Base-by-base conservation (phyloP, 64 coral and sea anemone genomes). In the Astreopora myriophthalma region DNA sequence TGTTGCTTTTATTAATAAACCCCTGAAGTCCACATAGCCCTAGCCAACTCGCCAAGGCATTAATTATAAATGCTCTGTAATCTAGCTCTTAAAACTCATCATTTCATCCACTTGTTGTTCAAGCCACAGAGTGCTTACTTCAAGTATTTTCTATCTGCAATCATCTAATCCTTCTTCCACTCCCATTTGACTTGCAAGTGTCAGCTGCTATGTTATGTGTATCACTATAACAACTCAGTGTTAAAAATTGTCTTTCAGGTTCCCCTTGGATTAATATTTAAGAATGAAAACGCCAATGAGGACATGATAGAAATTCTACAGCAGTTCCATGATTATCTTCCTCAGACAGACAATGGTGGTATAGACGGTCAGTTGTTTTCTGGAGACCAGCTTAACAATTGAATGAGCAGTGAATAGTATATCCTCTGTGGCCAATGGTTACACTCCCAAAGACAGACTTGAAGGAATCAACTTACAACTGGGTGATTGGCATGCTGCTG, bases 331-430 rank as follows among this genome's bases (percentile, higher is more conserved):
- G 23, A 34, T 25, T 87, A 86, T 71, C 84, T 86, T 71, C 85
- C 35, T 44, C 27, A 58, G 27, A 74, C 36, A 72, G n/a, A 48
- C 69, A 51, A 73, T 55, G 65, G 64, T 11, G 11, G 65, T 67
- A 26, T 79, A 40, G 85, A 87, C 52, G 16, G 66, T 24, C 85
- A 73, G 31, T 31, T 73, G 1, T 87, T 87, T 14, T 6, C 85
- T 74, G 84, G 84, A 22, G 84, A 86, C 42, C 65, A 86, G 36
- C 38, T 86, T 2, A n/a, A 86, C 84, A 28, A 66, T 86, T 37
- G 84, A 86, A 70, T 37, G 84, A 34, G 64, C 84, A 25, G 64
- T 86, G 20, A 86, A 86, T 86, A 31, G 36, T 71, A 86, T 86
- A 31, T 29, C 82, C 24, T 85, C 82, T 34, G 82, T 85, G 55